Evolutionary conservation across 2,113 vertebrate species (phyloP).

Genomic region (Mobula hypostoma): DNA sequence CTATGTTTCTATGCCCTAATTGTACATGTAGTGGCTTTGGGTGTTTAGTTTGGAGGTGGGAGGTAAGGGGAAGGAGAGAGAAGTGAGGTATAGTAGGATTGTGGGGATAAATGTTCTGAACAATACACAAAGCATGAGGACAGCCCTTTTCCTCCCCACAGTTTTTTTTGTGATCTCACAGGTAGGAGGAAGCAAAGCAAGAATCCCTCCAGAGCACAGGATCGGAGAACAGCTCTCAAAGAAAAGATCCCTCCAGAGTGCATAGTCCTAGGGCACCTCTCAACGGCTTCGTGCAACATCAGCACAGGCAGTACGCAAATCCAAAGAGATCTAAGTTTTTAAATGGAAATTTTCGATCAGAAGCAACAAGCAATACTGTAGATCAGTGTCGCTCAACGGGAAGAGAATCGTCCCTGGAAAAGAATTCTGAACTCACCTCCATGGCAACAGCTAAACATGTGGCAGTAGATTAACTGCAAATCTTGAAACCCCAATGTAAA

Average conservation of each 20-base stretch:
- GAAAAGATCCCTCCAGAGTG: too few species aligned
- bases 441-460: not conserved
- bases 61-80: not conserved
- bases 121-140: not conserved
- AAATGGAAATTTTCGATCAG: not conserved
- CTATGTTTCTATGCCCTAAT: too few species aligned
- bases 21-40: too few species aligned
- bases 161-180: not conserved
- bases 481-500: not conserved
- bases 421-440: not conserved
- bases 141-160: not conserved
- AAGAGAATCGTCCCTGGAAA: not conserved
- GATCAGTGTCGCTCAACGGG: not conserved
- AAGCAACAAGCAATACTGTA: not conserved
- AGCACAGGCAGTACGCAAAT: not conserved
- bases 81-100: too few species aligned
- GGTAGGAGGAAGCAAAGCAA: not conserved
- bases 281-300: not conserved
- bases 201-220: not conserved
- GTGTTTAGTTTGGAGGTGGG: too few species aligned
- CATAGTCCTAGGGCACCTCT: not conserved
- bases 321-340: not conserved
- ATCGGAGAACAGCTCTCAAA: too few species aligned
- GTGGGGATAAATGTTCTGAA: too few species aligned
- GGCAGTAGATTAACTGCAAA: not conserved